These are phyloP conservation scores for Lipotes vexillifer DNA, from an alignment of 2,113 vertebrate species.

Conservation along the genomic window DNA sequence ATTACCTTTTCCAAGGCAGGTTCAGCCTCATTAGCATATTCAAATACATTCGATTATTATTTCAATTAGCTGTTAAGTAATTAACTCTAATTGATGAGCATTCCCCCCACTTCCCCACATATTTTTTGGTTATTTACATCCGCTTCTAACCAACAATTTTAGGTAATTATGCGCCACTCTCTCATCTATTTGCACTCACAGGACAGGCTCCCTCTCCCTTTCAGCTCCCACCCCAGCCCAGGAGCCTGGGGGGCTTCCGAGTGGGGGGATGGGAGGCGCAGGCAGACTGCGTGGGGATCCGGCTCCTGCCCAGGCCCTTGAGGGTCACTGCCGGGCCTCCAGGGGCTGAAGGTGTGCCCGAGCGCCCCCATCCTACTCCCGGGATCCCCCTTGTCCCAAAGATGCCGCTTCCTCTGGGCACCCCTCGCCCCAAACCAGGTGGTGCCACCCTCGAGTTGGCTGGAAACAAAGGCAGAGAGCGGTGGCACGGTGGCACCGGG, in stretches of 20 bases:
- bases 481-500: not conserved
- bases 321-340: not conserved
- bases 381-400: not conserved
- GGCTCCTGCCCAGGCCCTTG: not conserved
- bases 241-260: not conserved
- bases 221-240: not conserved
- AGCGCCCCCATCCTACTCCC: too few relatives aligned
- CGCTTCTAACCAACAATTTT: conserved; percentile 83
- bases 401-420: not conserved
- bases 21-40: conserved; percentile 81
- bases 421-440: fast-evolving
- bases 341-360: not conserved
- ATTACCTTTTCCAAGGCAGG: conserved; percentile 75
- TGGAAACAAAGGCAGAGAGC: not conserved
- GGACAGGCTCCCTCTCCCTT: conserved; percentile 39
- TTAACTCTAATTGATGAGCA: conserved; percentile 83
- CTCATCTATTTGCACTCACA: conserved; percentile 77
- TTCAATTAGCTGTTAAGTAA: conserved; percentile 88
- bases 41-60: conserved; percentile 81
- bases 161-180: conserved; percentile 83
- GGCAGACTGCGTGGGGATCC: not conserved
- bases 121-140: conserved; percentile 86
- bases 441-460: too few relatives aligned
- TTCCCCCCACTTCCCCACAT: conserved; percentile 76
- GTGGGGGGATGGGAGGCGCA: not conserved